Conservation (phyloP, 2,797 vertebrate species). For the Pipistrellus kuhlii region DNA sequence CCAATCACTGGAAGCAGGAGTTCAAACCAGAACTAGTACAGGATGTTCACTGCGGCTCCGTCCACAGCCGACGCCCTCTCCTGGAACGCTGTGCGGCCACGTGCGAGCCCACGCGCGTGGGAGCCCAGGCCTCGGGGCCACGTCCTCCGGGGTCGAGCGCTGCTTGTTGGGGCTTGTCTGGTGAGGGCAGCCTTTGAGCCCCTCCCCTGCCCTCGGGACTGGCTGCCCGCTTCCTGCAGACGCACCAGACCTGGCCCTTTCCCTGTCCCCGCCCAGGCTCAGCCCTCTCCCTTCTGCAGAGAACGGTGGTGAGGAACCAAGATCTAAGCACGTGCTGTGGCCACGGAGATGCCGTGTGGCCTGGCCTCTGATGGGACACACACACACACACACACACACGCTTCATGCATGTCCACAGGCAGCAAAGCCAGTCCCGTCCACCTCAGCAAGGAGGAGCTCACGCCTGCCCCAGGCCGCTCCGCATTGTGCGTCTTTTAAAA, state of each 20-base stretch:
- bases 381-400: accelerated
- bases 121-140: no score
- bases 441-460: accelerated
- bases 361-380: not conserved
- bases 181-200: no score
- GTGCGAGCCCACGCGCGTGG: accelerated
- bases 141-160: no score
- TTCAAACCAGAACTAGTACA: accelerated
- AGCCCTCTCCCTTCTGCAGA: not conserved
- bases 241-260: not conserved
- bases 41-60: not conserved
- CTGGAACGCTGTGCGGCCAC: accelerated
- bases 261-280: not conserved
- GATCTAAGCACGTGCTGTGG: not conserved
- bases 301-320: not conserved
- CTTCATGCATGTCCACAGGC: accelerated
- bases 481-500: accelerated
- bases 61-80: not conserved
- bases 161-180: no score
- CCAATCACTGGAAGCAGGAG: no score
- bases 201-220: not conserved
- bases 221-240: not conserved
- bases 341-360: not conserved
- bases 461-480: not conserved
- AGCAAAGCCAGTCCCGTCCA: not conserved